Base-by-base conservation (phyloP, 2,797 vertebrate species). In the Spondyliosoma cantharus region DNA sequence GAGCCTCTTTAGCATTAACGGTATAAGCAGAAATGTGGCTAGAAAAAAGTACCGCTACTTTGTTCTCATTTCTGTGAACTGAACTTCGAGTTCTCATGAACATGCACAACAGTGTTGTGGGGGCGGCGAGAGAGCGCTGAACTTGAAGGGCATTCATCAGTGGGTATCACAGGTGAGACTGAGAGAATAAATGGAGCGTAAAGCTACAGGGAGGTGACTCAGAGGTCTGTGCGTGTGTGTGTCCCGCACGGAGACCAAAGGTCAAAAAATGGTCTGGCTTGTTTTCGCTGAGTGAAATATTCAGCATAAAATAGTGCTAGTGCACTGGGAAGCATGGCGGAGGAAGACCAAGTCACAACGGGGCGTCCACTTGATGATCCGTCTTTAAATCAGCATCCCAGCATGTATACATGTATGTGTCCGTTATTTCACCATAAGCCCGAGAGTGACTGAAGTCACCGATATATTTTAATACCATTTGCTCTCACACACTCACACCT, bases 131-230 rank as follows among this genome's bases (percentile, higher is more conserved):
- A 8, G 6, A 27, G 19, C n/a, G 32, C 50, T 54, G 16, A 48
- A n/a, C 78, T 49, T 75, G 69, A 72, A 77, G 74, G 66, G 19
- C 67, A 69, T 85, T 89, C n/a, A 68, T 85, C 64, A 74, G 75
- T 25, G 50, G 74, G 56, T 65, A 77, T 25, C 56, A 63, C 73
- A 86, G 81, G 76, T 74, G 42, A 78, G 75, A 64, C 50, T 74
- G 67, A 65, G 79, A 54, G 53, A 87, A 74, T 84, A 84, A 86
- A 78, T 78, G 69, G 74, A 88, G 76, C 68, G 73, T 72, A 72
- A 81, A 87, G 70, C 82, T 80, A 74, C 25, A 64, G 64, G 62
- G 29, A 80, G 42, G 65, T 43, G 70, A 53, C 56, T 54, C 60
- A 72, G 37, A 76, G 20, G 42, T 57, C 61, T 56, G 37, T 16